Percentiles rank a stretch among this genome's conserved stretches.
These are phyloP conservation scores for Gobius niger DNA, from an alignment of 2,113 vertebrate genomes.

Conservation along the genomic window DNA sequence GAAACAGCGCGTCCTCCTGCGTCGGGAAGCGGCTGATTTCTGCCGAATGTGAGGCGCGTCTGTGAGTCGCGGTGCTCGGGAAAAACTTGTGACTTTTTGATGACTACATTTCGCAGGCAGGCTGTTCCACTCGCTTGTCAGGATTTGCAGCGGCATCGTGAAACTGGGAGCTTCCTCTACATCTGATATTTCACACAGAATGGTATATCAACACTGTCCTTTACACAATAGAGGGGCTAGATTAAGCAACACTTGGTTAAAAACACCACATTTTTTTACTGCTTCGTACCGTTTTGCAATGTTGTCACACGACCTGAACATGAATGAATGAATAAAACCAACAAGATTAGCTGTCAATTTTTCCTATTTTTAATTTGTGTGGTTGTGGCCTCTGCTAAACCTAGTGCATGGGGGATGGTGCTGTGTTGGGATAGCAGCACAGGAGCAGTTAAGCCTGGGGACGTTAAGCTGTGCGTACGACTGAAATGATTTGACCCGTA, in stretches of 20 bases:
- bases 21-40: constrained; percentile 8
- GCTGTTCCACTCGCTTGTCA: constrained; percentile 48
- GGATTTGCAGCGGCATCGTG: constrained; percentile 43
- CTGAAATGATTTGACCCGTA: constrained; percentile 45
- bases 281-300: too few relatives aligned
- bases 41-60: background rate
- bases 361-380: background rate
- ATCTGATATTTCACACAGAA: constrained; percentile 47
- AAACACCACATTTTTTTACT: too few relatives aligned
- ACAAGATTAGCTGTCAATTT: background rate
- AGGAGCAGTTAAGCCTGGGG: constrained; percentile 39
- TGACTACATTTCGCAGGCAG: constrained; percentile 58
- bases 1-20: constrained; percentile 14
- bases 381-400: constrained; percentile 12
- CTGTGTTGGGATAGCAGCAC: constrained; percentile 15
- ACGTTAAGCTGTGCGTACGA: constrained; percentile 35
- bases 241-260: too few relatives aligned
- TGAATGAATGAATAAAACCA: background rate
- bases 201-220: background rate
- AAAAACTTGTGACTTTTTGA: constrained; percentile 37
- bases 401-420: constrained; percentile 23
- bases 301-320: too few relatives aligned
- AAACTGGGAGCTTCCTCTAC: constrained; percentile 43
- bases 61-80: background rate
- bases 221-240: too few relatives aligned